Conservation (phyloP, 1,140 invertebrate genomes). For the Belonocnema kinseyi region DNA sequence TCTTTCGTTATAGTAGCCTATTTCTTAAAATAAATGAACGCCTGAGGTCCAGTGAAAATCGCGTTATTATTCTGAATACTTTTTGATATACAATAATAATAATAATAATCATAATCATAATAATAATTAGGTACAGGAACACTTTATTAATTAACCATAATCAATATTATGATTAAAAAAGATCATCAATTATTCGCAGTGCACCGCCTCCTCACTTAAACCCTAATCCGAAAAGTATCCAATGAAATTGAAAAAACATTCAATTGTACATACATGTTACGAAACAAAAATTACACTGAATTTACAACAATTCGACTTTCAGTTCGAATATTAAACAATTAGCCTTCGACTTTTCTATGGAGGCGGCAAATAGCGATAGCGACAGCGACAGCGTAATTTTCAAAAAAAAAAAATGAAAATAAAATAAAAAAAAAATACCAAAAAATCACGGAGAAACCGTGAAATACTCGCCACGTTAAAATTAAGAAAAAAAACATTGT, state of each 20-base stretch:
- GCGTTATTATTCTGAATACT: slow-evolving; percentile 73
- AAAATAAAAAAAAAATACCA: slow-evolving; percentile 35
- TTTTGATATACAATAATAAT: slow-evolving; percentile 74
- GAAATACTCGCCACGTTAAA: neutral
- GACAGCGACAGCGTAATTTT: slow-evolving; percentile 11
- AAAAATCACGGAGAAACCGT: slow-evolving; percentile 31
- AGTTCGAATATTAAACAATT: slow-evolving; percentile 5
- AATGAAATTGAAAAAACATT: slow-evolving; percentile 30
- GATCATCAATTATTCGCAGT: slow-evolving; percentile 35
- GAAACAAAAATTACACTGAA: slow-evolving; percentile 39
- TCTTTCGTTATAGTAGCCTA: too few species aligned
- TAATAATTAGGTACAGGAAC: slow-evolving; percentile 74
- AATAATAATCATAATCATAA: slow-evolving; percentile 33
- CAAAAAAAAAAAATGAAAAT: neutral
- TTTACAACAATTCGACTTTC: too few species aligned
- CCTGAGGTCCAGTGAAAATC: slow-evolving; percentile 68
- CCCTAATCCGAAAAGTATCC: neutral
- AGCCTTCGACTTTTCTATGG: neutral
- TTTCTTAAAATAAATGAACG: too few species aligned
- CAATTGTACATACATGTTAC: slow-evolving; percentile 34
- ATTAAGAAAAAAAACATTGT: neutral
- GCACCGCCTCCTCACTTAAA: slow-evolving; percentile 30
- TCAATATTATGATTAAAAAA: slow-evolving; percentile 47
- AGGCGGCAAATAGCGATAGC: slow-evolving; percentile 13
- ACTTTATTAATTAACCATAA: slow-evolving; percentile 69